Evolutionary conservation across 2,888 invertebrate species (phyloP).

Genomic region (Tetranychus piercei): DNA sequence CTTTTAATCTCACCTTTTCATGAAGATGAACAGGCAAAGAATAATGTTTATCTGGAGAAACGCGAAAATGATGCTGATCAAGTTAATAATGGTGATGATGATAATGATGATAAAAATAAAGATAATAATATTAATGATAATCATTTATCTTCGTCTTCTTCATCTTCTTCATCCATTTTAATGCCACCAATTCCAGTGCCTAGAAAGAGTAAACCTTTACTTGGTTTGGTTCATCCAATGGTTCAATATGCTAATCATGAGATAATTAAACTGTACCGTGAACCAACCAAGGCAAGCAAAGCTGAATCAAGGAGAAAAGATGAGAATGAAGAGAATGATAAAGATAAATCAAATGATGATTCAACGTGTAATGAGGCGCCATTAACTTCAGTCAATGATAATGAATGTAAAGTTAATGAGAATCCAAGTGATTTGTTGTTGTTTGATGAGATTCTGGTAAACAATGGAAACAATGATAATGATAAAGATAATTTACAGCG

Average conservation of each 20-base stretch:
- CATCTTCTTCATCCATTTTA: neutral
- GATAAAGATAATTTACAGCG: neutral
- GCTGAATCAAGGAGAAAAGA: too few relatives aligned
- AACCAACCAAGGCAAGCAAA: neutral
- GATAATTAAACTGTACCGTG: neutral
- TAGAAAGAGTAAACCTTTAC: neutral
- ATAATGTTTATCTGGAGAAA: neutral
- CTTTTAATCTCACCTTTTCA: neutral
- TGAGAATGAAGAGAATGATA: neutral
- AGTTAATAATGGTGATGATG: neutral
- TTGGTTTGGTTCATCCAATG: neutral
- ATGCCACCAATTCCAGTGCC: conserved; percentile 6
- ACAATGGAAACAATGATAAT: neutral
- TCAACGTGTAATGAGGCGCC: too few relatives aligned
- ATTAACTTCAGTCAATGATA: neutral
- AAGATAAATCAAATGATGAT: too few relatives aligned
- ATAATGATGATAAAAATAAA: neutral
- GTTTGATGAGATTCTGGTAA: neutral
- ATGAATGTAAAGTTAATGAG: neutral
- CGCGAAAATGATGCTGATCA: neutral
- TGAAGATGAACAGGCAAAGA: neutral
- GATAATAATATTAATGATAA: neutral
- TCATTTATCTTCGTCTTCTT: neutral
- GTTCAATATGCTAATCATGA: conserved; percentile 13
- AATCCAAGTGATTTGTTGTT: neutral